Base-by-base conservation (phyloP, 2,888 invertebrate genomes). In the Oscheius sp. region DNA sequence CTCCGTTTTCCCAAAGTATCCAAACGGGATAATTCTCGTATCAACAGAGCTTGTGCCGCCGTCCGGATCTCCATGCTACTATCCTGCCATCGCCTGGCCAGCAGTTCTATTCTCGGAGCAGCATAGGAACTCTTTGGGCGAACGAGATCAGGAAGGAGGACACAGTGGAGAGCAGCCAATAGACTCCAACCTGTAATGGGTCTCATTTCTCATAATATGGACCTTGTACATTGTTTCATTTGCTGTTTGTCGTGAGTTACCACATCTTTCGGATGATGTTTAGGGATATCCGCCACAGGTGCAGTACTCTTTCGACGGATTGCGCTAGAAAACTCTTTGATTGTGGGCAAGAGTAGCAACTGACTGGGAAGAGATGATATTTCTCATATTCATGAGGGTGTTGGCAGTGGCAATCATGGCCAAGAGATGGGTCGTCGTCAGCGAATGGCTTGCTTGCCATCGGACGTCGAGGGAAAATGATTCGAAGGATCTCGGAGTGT, bases 321-420 rank as follows among this genome's bases (percentile, higher is more conserved):
- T 16, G 66, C 66, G 29, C 66, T 66, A 21, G 49, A 66, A n/a
- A 2, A 2, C n/a, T 29, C 45, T 23, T 16, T 23, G 35, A 9
- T 3, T 35, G 35, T 6, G 35, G 9, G 9, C 23, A 45, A 45
- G 18, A 41, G 13, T 2, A 9, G 21, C 9, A 41, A 69, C 55
- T 35, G n/a, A 56, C 58, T 69, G 69, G 13, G 55, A 58, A n/a
- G 69, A 58, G 16, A 72, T 94, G 43, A 96, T 95, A 86, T 95
- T 95, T 89, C 93, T 95, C 95, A 98, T 96, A 0, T 96, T 95
- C 95, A 98, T 95, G 64, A 99, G 91, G 0, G 98, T 98, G 90
- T 99, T 96, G 64, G 97, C 94, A 72, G 97, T 92, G 0, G 97
- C 94, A 69, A 98, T 95, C 77, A 98, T 93, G 69, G 96, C 93